Evolutionary conservation across 1,140 invertebrate genomes (phyloP), one percentile per base, ranked within the genome.

Genomic region (Drosophila gunungcola): DNA sequence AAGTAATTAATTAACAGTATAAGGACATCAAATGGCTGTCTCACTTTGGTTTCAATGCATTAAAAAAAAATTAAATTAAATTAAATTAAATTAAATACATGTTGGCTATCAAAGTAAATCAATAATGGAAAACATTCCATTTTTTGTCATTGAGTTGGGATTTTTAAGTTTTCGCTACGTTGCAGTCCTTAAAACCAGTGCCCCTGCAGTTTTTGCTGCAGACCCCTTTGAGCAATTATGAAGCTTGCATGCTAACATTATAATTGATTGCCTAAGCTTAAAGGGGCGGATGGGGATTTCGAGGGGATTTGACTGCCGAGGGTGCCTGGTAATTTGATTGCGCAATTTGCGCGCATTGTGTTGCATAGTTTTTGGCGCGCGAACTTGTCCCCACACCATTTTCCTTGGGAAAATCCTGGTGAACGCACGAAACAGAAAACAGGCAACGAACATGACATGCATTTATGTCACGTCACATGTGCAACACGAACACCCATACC

Each of bases 381-480:
- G 55, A 69, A 49, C 78, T 75, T 74, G 63, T 72, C 62, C 76
- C 36, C 36, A 10, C 6, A 9, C 13, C n/a, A 21, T 21, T n/a
- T 38, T 41, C 41, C 21, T 56, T 45, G 55, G 54, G 54, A 29
- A 56, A 57, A 42, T 49, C 36, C 56, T 51, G 36, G 9, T 12
- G 53, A 75, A 51, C 65, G 65, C 75, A 88, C 84, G 83, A 69
- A 88, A 89, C 77, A 80, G 68, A 79, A 83, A 89, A 61, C 83
- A 73, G 84, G 72, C 75, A 88, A 80, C 84, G 74, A 84, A 88
- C 83, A 91, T 85, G 90, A 91, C 90, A 91, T 91, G 90, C 90
- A 90, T 91, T 91, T 91, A 91, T 91, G 90, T 91, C 90, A 91
- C 90, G 90, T 89, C 84, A 89, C 84, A 84, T 89, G 85, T 80